A percentile compares a stretch with the other conserved stretches of the same genome.
These are phyloP conservation scores for Aphis craccivora DNA, from an alignment of 1,140 invertebrate species.

Conservation along the genomic window DNA sequence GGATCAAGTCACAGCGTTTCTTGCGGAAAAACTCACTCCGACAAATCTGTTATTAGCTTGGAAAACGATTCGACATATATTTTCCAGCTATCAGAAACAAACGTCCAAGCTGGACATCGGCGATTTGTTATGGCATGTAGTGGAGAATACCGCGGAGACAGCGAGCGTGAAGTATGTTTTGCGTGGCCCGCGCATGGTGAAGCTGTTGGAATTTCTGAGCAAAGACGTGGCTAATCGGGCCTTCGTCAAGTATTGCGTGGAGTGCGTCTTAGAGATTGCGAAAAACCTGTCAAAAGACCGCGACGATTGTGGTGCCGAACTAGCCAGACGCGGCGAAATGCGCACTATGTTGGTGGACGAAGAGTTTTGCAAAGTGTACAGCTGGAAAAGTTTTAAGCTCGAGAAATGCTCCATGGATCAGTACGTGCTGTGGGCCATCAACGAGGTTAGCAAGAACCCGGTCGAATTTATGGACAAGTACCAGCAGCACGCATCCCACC, in stretches of 20 bases:
- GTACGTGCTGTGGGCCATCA: neutral
- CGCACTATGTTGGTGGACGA: neutral
- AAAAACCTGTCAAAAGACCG: neutral
- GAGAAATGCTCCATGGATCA: neutral
- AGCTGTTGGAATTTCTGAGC: neutral
- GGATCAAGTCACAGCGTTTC: neutral
- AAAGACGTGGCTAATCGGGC: rapidly evolving
- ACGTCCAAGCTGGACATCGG: neutral
- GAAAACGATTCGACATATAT: neutral
- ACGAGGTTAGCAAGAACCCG: neutral
- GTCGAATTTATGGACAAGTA: neutral
- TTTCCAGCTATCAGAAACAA: neutral
- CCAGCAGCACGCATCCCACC: neutral
- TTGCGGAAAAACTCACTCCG: neutral
- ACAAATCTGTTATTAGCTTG: neutral
- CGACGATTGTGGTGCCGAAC: neutral
- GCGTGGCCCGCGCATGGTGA: neutral
- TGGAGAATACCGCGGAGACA: neutral
- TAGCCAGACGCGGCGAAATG: neutral
- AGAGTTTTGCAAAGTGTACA: neutral
- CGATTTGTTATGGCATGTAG: neutral
- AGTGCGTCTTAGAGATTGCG: neutral
- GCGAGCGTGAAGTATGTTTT: neutral
- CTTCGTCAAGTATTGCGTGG: neutral
- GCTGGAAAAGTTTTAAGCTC: neutral